These are phyloP conservation scores for Silurus lanzhouensis DNA, from an alignment of 2,797 vertebrate genomes.

Conservation along the genomic window DNA sequence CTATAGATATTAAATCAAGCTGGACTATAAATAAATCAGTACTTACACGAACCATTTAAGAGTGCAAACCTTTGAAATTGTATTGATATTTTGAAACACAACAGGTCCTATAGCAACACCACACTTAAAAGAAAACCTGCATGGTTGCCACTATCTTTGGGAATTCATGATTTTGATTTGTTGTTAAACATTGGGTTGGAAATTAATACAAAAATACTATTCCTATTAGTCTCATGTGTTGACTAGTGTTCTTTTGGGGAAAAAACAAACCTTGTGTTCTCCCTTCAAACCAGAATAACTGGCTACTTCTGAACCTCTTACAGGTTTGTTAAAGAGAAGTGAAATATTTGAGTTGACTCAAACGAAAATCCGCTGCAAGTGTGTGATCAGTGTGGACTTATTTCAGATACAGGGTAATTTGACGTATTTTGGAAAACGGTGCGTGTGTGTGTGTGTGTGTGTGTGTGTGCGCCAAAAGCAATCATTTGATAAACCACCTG, in stretches of 20 bases:
- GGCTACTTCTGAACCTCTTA: neutral
- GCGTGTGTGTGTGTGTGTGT: neutral
- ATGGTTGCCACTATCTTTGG: neutral
- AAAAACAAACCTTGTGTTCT: slow-evolving; percentile 1
- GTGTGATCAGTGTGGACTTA: neutral
- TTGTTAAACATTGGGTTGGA: no score
- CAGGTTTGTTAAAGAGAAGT: slow-evolving; percentile 21
- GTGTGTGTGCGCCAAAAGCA: neutral
- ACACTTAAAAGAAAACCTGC: neutral
- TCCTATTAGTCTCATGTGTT: no score
- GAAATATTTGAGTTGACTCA: slow-evolving; percentile 33
- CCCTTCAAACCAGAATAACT: slow-evolving; percentile 34
- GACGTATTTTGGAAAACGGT: neutral
- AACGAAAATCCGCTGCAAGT: slow-evolving; percentile 1
- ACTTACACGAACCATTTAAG: neutral
- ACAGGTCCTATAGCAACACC: neutral
- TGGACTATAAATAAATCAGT: neutral
- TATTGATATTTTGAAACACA: neutral
- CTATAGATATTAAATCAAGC: neutral
- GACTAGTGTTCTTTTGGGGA: neutral
- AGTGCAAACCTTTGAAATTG: neutral
- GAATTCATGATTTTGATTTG: neutral
- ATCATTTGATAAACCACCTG: neutral
- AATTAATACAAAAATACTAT: neutral
- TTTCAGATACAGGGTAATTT: slow-evolving; percentile 12